A percentile compares a stretch with the other conserved stretches of the same genome.
Evolutionary conservation across 2,888 invertebrate species (phyloP).

Genomic region (Fissipunctia ypsillon): DNA sequence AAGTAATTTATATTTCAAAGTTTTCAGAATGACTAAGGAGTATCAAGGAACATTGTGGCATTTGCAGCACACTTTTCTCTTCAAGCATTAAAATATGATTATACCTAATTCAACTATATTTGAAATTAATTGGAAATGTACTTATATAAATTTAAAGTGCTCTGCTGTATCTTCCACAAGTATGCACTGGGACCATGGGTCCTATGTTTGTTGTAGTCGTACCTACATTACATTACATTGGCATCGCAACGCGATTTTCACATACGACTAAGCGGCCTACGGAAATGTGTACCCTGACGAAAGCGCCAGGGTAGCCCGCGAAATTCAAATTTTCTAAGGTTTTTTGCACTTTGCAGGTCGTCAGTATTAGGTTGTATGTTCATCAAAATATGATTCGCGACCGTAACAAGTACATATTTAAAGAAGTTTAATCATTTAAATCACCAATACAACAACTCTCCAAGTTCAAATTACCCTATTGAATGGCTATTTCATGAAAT

Average conservation of each 20-base stretch:
- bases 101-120: not conserved
- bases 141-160: not conserved
- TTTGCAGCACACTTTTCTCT: not conserved
- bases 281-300: too few relatives aligned
- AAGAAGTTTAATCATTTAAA: too few relatives aligned
- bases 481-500: too few relatives aligned
- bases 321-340: too few relatives aligned
- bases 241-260: not conserved
- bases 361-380: too few relatives aligned
- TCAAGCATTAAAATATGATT: not conserved
- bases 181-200: not conserved
- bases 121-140: not conserved
- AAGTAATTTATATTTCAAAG: not conserved
- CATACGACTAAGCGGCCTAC: not conserved
- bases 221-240: not conserved
- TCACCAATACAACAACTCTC: too few relatives aligned
- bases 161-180: not conserved
- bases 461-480: too few relatives aligned
- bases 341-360: too few relatives aligned
- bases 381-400: too few relatives aligned
- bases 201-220: not conserved
- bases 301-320: too few relatives aligned
- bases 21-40: not conserved
- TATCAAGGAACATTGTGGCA: slow-evolving; percentile 1
- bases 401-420: too few relatives aligned